Evolutionary conservation across 2,113 vertebrate species (phyloP), one percentile per base, ranked within the genome.

Genomic region (Nettapus auritus): DNA sequence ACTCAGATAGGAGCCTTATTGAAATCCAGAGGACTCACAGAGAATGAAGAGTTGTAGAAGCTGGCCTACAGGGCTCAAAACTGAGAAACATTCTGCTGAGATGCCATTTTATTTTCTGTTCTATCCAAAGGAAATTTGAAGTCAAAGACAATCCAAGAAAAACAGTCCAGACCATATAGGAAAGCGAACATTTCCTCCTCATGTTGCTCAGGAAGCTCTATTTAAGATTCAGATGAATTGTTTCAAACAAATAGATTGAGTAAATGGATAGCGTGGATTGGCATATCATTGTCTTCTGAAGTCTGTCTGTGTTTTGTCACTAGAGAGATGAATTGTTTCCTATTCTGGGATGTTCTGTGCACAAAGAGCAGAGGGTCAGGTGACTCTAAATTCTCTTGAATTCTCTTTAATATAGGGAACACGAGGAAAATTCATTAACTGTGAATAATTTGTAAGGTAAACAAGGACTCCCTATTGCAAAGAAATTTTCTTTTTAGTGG

Each of bases 141-240:
- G 69, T 80, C 14, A 82, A 95, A 92, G 79, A 31, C 75, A 94
- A 22, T 63, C 50, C 76, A 70, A 86, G 68, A 94, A 90, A 90
- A 90, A 73, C 14, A 77, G 34, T 12, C 60, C 46, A 82, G 40
- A 83, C 55, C 28, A 18, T 90, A 92, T 83, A 88, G 42, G 69
- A 92, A 86, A 74, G 68, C 1, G 5, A 94, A 71, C n/a, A 28
- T 77, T 88, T 96, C 88, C 59, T 77, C 48, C 26, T 53, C 76
- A 48, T 83, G n/a, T 91, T 88, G 63, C 76, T 92, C 28, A 55
- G 68, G 46, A 92, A 78, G 12, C 31, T 77, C 22, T 86, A 60
- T 75, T 88, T 75, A 59, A 78, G 80, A 67, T 57, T 69, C 63
- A 70, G 28, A 63, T 64, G 1, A 75, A 82, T 64, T 82, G 40